Evolutionary conservation across 1,140 invertebrate species (phyloP).

Genomic region (Apocrypta bakeri): DNA sequence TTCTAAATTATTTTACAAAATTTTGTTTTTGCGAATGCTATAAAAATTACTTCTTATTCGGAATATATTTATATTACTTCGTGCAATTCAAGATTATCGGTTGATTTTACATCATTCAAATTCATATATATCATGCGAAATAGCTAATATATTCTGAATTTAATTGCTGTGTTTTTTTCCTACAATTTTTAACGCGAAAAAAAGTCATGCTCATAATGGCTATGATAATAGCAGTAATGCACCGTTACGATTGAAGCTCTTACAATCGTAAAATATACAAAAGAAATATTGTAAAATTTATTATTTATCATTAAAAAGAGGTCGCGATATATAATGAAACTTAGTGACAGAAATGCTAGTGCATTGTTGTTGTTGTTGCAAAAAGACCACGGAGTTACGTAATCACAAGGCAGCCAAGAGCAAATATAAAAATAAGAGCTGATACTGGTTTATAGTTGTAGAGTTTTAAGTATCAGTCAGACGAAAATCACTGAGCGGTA

Average conservation of each 20-base stretch:
- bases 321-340: too few relatives aligned
- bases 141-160: background rate
- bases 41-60: background rate
- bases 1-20: background rate
- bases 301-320: too few relatives aligned
- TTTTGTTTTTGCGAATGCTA: background rate
- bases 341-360: too few relatives aligned
- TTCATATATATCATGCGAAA: background rate
- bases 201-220: background rate
- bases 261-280: too few relatives aligned
- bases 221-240: too few relatives aligned
- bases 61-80: background rate
- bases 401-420: too few relatives aligned
- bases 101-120: background rate
- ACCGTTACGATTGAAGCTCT: too few relatives aligned
- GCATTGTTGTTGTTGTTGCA: too few relatives aligned
- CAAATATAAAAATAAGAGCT: background rate
- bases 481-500: background rate
- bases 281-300: too few relatives aligned
- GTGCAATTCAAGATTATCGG: background rate
- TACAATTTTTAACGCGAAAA: background rate
- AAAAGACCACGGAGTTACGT: too few relatives aligned
- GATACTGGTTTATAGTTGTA: background rate
- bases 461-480: background rate
- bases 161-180: background rate